Percentiles rank a stretch among this genome's conserved stretches.
Evolutionary conservation across 2,113 vertebrate species (phyloP).

Genomic region (Martes martes): DNA sequence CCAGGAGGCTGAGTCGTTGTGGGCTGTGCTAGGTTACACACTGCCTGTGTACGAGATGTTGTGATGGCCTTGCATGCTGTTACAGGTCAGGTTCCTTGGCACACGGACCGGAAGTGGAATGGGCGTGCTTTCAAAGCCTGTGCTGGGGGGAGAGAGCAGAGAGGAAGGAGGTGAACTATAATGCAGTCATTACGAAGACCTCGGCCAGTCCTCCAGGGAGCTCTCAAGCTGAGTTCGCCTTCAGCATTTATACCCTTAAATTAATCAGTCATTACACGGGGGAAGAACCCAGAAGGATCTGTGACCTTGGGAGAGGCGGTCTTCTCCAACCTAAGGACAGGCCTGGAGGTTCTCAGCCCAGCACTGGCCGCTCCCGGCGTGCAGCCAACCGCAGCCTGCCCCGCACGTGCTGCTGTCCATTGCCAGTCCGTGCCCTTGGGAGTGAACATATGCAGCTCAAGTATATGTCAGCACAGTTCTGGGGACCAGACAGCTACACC

Average conservation of each 20-base stretch:
- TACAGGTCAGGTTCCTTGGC: not conserved
- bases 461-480: not conserved
- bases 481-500: no score
- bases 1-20: no score
- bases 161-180: not conserved
- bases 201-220: not conserved
- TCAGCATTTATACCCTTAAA: not conserved
- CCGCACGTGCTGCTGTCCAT: not conserved
- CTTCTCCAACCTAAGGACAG: not conserved
- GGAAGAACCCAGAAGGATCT: not conserved
- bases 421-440: not conserved
- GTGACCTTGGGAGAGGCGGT: not conserved
- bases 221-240: no score
- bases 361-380: not conserved
- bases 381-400: rapidly evolving
- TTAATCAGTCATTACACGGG: not conserved
- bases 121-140: not conserved
- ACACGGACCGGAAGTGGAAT: not conserved
- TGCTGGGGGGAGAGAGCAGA: not conserved
- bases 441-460: not conserved
- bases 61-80: not conserved
- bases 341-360: not conserved
- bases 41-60: not conserved
- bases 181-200: no score
- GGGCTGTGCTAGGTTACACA: not conserved